phyloP scores from a whole-genome alignment of 2,113 vertebrate species.

The Odontesthes bonariensis region DNA sequence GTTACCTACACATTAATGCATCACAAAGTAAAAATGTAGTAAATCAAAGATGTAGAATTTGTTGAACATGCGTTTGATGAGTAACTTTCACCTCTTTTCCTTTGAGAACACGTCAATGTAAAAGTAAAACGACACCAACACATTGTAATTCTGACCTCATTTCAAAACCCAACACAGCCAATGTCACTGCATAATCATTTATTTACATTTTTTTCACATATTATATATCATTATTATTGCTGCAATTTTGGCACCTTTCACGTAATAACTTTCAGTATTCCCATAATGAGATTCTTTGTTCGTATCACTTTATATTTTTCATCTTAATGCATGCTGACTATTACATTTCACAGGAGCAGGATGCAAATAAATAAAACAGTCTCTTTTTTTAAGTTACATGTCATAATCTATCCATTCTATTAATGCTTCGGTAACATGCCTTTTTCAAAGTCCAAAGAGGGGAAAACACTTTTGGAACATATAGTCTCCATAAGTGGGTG shows the following conservation, averaged over 20 bases:
- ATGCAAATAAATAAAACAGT: slow-evolving; percentile 84
- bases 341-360: slow-evolving; percentile 83
- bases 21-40: not conserved
- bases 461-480: slow-evolving; percentile 62
- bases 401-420: slow-evolving; percentile 85
- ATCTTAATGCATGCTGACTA: slow-evolving; percentile 84
- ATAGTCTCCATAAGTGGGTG: slow-evolving; percentile 67
- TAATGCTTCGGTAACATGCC: slow-evolving; percentile 84
- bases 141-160: slow-evolving; percentile 1
- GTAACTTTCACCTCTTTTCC: no score
- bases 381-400: slow-evolving; percentile 77
- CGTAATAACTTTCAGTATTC: slow-evolving; percentile 69
- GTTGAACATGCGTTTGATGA: not conserved
- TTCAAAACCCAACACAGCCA: slow-evolving; percentile 57
- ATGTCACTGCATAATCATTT: slow-evolving; percentile 79
- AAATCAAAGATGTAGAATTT: not conserved
- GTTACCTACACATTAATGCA: not conserved
- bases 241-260: slow-evolving; percentile 80
- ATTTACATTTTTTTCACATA: slow-evolving; percentile 79
- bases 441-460: slow-evolving; percentile 76
- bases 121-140: not conserved
- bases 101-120: no score
- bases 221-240: slow-evolving; percentile 83
- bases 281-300: slow-evolving; percentile 74
- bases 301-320: slow-evolving; percentile 75